phyloP scores from a whole-genome alignment of 2,113 vertebrate species.

The Stegostoma tigrinum region DNA sequence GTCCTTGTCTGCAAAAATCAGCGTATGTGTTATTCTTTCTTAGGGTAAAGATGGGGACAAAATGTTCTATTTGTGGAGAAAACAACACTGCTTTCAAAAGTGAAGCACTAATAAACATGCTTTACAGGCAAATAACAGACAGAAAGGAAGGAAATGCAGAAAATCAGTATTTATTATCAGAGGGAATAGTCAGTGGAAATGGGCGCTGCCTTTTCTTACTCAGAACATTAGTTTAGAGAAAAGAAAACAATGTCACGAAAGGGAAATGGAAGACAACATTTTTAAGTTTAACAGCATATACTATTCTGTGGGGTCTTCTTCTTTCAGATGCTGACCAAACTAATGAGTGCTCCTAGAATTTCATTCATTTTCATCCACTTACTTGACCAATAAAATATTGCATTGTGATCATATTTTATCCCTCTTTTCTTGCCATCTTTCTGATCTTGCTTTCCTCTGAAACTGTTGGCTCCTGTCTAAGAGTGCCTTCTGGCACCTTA shows the following conservation, averaged over 20 bases:
- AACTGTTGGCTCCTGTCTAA: neutral
- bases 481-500: neutral
- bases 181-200: slow-evolving; percentile 5
- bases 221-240: neutral
- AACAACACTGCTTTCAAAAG: neutral
- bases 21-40: neutral
- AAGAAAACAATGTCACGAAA: neutral
- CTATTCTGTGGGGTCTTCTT: neutral
- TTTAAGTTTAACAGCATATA: neutral
- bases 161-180: neutral
- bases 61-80: neutral
- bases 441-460: neutral
- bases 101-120: neutral
- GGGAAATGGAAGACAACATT: neutral
- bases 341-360: neutral
- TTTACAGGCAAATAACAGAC: slow-evolving; percentile 8
- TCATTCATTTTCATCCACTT: neutral
- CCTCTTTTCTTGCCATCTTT: neutral
- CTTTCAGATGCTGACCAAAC: neutral
- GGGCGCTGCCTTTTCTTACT: neutral
- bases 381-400: neutral
- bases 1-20: neutral
- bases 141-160: slow-evolving; percentile 16
- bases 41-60: neutral
- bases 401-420: neutral